Conservation (phyloP, 1,140 invertebrate species). For the Lethrus apterus region DNA sequence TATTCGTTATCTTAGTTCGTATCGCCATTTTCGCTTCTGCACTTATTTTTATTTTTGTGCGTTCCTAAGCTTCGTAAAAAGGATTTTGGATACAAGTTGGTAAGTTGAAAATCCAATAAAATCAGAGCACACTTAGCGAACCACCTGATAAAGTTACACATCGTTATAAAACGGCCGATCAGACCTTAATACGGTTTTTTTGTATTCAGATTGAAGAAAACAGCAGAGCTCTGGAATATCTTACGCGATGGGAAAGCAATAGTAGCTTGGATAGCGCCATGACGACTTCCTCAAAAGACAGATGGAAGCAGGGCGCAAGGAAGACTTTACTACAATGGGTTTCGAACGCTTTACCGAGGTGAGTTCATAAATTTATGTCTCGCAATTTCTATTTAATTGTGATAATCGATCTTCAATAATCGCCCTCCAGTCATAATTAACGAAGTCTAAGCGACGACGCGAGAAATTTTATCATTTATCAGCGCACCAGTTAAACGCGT, state of each 20-base stretch:
- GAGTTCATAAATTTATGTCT: too few species aligned
- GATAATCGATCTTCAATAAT: too few species aligned
- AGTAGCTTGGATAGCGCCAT: conserved; percentile 70
- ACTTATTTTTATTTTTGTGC: conserved; percentile 14
- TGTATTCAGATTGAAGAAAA: conserved; percentile 87
- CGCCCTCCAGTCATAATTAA: too few species aligned
- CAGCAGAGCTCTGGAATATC: conserved; percentile 79
- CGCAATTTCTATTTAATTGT: too few species aligned
- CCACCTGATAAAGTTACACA: too few species aligned
- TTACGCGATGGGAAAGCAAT: conserved; percentile 72
- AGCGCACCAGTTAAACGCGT: too few species aligned
- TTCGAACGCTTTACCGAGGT: conserved; percentile 87
- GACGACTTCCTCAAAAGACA: conserved; percentile 62
- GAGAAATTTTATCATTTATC: too few species aligned
- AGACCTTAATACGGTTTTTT: conserved; percentile 4
- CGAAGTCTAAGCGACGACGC: too few species aligned
- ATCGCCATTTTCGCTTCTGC: conserved; percentile 14
- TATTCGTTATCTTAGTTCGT: too few species aligned
- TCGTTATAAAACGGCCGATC: too few species aligned
- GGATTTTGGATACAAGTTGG: conserved; percentile 19
- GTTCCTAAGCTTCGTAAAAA: conserved; percentile 25
- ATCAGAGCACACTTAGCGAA: background rate
- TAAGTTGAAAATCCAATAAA: conserved; percentile 17
- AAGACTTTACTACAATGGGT: conserved; percentile 94
- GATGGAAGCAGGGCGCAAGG: conserved; percentile 80